A percentile compares a stretch with the other conserved stretches of the same genome.
These are phyloP conservation scores for Eupithecia tripunctaria DNA, from an alignment of 2,888 invertebrate genomes.

Conservation along the genomic window DNA sequence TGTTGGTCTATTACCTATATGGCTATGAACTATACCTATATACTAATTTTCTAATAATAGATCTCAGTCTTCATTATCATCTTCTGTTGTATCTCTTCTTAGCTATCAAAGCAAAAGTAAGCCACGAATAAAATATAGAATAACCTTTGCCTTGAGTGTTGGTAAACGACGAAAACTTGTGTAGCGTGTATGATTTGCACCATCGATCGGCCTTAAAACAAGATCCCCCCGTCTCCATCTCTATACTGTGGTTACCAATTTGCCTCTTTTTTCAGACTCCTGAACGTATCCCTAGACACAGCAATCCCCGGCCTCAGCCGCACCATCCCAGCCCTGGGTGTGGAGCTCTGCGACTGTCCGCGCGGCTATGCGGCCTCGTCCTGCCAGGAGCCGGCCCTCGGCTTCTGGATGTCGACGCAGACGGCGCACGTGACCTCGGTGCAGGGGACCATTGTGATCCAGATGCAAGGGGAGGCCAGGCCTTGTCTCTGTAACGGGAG, in stretches of 20 bases:
- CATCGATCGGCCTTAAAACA: background rate
- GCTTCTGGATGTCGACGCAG: slow-evolving; percentile 89
- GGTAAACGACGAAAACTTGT: too few species aligned
- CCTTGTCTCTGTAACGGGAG: slow-evolving; percentile 93
- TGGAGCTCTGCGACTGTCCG: slow-evolving; percentile 95
- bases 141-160: background rate
- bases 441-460: slow-evolving; percentile 90
- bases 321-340: slow-evolving; percentile 89
- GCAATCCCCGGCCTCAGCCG: slow-evolving; percentile 88
- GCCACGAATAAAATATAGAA: background rate
- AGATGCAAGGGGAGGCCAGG: slow-evolving; percentile 90
- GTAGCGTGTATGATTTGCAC: too few species aligned
- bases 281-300: slow-evolving; percentile 92
- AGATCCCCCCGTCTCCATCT: background rate
- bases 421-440: slow-evolving; percentile 68
- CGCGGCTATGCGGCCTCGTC: slow-evolving; percentile 92
- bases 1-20: background rate
- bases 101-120: background rate
- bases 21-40: background rate
- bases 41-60: background rate
- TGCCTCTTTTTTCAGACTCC: slow-evolving; percentile 73
- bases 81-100: background rate
- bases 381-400: slow-evolving; percentile 94
- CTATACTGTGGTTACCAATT: background rate
- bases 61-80: too few species aligned